A percentile compares a stretch with the other conserved stretches of the same genome.
Conservation (phyloP, 2,113 vertebrate species). For the Corythornis cristatus region DNA sequence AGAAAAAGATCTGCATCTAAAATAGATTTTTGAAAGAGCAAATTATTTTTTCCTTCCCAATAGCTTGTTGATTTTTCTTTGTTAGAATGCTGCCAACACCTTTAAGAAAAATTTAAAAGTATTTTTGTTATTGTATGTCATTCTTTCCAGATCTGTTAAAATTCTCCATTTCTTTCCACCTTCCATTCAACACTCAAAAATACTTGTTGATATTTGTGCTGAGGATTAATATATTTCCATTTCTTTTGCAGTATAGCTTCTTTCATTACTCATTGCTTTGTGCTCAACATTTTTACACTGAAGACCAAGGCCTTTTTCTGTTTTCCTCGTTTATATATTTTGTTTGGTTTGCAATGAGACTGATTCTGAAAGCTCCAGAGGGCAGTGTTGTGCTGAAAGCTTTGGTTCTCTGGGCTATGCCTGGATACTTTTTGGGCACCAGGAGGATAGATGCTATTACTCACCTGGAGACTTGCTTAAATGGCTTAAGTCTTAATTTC, state of each 20-base stretch:
- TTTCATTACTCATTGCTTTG: conserved; percentile 32
- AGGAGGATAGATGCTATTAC: neutral
- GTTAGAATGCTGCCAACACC: conserved; percentile 37
- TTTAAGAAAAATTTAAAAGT: conserved; percentile 43
- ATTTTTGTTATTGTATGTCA: neutral
- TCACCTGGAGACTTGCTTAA: conserved; percentile 1
- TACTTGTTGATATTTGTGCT: neutral
- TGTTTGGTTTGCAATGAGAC: neutral
- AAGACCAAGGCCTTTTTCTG: conserved; percentile 17
- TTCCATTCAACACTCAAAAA: conserved; percentile 7
- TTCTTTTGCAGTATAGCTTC: conserved; percentile 5
- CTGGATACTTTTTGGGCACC: neutral
- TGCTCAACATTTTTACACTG: conserved; percentile 19
- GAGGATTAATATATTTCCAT: conserved; percentile 6
- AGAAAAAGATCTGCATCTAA: conserved; percentile 35
- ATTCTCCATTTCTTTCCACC: neutral
- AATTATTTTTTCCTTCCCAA: neutral
- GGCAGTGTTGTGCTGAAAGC: conserved; percentile 5
- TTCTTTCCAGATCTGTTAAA: conserved; percentile 25
- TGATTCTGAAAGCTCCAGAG: conserved; percentile 34
- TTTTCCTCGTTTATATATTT: neutral
- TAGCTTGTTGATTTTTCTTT: neutral
- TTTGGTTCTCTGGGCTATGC: neutral
- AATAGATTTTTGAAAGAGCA: conserved; percentile 30
- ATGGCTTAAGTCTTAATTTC: conserved; percentile 9